These are phyloP conservation scores for Rhinoderma darwinii DNA, from an alignment of 2,113 vertebrate species.

Conservation along the genomic window DNA sequence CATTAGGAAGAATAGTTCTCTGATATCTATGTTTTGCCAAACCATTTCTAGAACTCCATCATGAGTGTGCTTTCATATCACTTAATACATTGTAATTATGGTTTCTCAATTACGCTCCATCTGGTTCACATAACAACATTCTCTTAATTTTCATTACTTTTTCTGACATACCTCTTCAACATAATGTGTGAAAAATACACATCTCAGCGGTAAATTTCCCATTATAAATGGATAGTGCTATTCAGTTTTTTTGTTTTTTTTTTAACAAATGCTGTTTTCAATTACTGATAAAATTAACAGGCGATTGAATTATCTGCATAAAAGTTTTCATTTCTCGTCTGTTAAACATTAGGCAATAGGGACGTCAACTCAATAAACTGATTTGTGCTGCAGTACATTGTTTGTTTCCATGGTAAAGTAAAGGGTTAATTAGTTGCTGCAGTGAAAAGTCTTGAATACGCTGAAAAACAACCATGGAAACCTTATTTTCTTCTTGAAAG, in stretches of 20 bases:
- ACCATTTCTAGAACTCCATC: neutral
- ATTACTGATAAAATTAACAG: slow-evolving; percentile 27
- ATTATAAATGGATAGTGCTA: slow-evolving; percentile 40
- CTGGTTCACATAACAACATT: slow-evolving; percentile 31
- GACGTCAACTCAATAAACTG: neutral
- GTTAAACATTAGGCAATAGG: neutral
- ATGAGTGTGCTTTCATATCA: neutral
- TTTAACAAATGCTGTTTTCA: slow-evolving; percentile 25
- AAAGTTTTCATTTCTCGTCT: neutral
- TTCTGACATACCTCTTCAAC: slow-evolving; percentile 26
- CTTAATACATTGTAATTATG: slow-evolving; percentile 15
- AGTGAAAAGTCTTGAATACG: slow-evolving; percentile 30
- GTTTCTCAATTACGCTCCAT: slow-evolving; percentile 22
- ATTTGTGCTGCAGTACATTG: neutral
- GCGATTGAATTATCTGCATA: slow-evolving; percentile 17
- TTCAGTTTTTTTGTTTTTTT: slow-evolving; percentile 13
- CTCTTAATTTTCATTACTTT: slow-evolving; percentile 28
- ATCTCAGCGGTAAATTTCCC: slow-evolving; percentile 22
- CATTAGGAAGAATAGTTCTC: neutral
- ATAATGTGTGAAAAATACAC: slow-evolving; percentile 32
- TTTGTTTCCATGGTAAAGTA: neutral
- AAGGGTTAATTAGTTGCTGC: slow-evolving; percentile 42
- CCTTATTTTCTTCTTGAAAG: slow-evolving; percentile 53
- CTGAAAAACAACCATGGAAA: slow-evolving; percentile 38
- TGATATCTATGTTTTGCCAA: neutral